Evolutionary conservation across 2,888 invertebrate species (phyloP).

Genomic region (Abrostola tripartita): DNA sequence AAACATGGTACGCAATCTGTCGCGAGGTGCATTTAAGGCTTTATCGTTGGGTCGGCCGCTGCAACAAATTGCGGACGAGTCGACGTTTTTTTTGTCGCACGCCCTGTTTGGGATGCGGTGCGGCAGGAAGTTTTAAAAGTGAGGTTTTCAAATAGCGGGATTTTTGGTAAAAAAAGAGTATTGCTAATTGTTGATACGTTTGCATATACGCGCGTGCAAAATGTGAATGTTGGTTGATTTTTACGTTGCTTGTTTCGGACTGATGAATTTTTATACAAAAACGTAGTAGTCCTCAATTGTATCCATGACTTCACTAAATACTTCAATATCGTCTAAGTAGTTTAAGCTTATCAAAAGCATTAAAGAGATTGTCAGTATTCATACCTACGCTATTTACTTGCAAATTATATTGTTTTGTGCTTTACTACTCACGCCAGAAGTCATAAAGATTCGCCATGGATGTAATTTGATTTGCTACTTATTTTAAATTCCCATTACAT

Average conservation of each 20-base stretch:
- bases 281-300: no score
- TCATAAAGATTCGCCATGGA: not conserved
- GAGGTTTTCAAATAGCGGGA: slow-evolving; percentile 51
- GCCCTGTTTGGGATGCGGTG: slow-evolving; percentile 49
- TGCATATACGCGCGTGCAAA: not conserved
- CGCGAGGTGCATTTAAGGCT: slow-evolving; percentile 60
- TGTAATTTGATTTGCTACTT: not conserved
- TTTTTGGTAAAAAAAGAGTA: slow-evolving; percentile 24
- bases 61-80: slow-evolving; percentile 59
- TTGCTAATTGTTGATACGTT: slow-evolving; percentile 31
- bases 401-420: not conserved
- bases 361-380: no score
- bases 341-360: no score
- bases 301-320: not conserved
- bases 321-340: not conserved
- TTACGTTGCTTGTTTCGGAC: not conserved
- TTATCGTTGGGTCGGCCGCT: slow-evolving; percentile 55
- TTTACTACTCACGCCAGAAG: not conserved
- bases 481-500: not conserved
- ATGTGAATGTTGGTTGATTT: not conserved
- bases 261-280: no score
- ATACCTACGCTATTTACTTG: no score
- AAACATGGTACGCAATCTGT: slow-evolving; percentile 62
- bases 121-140: slow-evolving; percentile 54
- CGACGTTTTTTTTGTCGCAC: slow-evolving; percentile 54